phyloP scores from a whole-genome alignment of 37 sponge, comb jelly and placozoan species.

The Tethya wilhelma region DNA sequence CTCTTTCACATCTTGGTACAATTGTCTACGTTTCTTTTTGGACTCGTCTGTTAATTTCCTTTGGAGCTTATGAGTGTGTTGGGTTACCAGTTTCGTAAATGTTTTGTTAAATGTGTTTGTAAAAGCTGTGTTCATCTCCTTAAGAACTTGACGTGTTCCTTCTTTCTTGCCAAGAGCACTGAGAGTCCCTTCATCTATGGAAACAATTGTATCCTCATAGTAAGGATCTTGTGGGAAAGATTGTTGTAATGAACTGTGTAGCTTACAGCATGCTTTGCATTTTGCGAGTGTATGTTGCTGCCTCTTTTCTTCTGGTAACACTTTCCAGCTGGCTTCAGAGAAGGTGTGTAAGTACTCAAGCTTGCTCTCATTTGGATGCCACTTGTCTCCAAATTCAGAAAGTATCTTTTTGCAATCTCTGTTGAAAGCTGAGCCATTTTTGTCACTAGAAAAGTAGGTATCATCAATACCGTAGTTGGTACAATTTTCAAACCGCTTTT shows the following conservation, averaged over 20 bases:
- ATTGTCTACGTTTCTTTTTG: not conserved
- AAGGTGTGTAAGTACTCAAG: not conserved
- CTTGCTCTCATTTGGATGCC: conserved; percentile 5
- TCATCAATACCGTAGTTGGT: not conserved
- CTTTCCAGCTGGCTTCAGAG: conserved; percentile 9
- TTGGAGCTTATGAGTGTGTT: conserved; percentile 1
- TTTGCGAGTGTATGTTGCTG: conserved; percentile 9
- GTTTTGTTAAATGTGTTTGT: not conserved
- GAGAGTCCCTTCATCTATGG: not conserved
- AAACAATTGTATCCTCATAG: conserved; percentile 4
- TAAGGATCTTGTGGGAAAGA: conserved; percentile 10
- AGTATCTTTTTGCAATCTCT: not conserved
- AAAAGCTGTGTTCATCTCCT: conserved; percentile 3
- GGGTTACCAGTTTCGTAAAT: not conserved
- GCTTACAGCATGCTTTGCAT: conserved; percentile 3
- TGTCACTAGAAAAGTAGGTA: not conserved
- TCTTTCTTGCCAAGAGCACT: conserved; percentile 1
- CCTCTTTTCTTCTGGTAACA: not conserved
- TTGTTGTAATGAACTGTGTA: not conserved
- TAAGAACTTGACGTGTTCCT: conserved; percentile 6
- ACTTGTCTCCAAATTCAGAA: not conserved
- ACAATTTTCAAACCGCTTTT: not conserved
- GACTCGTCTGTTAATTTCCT: conserved; percentile 4
- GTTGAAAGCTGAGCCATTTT: not conserved
- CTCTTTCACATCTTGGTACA: conserved; percentile 7